Conservation (phyloP, 2,888 invertebrate genomes). For the Rhyacophila evoluta region DNA sequence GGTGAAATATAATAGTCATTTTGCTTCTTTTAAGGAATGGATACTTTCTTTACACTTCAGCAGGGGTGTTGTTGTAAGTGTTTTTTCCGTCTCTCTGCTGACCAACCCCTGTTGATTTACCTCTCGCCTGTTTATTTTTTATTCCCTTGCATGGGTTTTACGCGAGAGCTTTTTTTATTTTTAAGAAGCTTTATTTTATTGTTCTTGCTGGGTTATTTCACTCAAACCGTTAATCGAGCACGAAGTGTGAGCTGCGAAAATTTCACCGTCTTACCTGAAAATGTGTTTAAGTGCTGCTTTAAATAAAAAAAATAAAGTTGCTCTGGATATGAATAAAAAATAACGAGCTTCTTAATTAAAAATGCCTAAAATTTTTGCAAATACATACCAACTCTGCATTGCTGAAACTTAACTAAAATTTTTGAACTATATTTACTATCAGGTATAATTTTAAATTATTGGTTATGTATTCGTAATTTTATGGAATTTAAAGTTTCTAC, state of each 20-base stretch:
- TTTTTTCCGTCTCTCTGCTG: conserved; percentile 33
- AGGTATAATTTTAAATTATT: no score
- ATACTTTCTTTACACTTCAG: conserved; percentile 40
- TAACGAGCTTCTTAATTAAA: no score
- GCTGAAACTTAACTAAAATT: no score
- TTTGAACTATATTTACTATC: no score
- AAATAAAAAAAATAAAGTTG: no score
- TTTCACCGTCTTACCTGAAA: not conserved
- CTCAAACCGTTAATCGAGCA: conserved; percentile 5
- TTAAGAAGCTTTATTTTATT: conserved; percentile 32
- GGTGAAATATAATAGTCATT: conserved; percentile 54
- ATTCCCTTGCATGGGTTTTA: conserved; percentile 39
- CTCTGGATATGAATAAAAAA: no score
- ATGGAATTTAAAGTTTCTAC: no score
- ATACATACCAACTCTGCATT: no score
- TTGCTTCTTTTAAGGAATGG: conserved; percentile 53
- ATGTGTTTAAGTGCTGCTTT: no score
- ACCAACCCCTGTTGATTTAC: conserved; percentile 51
- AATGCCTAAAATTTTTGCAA: no score
- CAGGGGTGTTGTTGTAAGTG: conserved; percentile 38
- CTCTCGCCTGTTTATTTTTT: conserved; percentile 45
- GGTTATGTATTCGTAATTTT: no score
- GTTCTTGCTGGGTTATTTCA: conserved; percentile 15
- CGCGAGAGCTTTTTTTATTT: conserved; percentile 38
- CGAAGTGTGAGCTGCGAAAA: not conserved